These are phyloP conservation scores for Plutomurus gul DNA, from an alignment of 1,140 invertebrate genomes.

Conservation along the genomic window DNA sequence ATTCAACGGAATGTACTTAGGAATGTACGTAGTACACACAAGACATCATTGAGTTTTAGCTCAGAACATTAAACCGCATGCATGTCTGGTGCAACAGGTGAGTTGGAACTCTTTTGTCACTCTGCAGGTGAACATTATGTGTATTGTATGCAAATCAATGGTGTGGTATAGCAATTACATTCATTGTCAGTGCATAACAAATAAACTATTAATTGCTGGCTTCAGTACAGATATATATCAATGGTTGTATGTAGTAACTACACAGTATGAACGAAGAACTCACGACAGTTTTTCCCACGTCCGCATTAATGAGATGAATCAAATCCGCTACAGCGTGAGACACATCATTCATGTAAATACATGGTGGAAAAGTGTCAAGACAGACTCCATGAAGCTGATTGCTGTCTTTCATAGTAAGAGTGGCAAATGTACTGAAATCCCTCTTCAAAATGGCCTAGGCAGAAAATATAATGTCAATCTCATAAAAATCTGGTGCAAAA, in stretches of 20 bases:
- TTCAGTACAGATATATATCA: no score
- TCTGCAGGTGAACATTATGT: no score
- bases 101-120: no score
- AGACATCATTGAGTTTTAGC: no score
- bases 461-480: slow-evolving; percentile 31
- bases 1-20: no score
- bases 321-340: slow-evolving; percentile 80
- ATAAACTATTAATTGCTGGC: neutral
- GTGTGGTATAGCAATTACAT: no score
- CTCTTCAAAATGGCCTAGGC: slow-evolving; percentile 74
- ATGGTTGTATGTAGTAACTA: no score
- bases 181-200: neutral
- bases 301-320: slow-evolving; percentile 80
- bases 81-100: no score
- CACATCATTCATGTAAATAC: slow-evolving; percentile 86
- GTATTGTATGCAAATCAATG: no score
- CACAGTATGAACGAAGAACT: slow-evolving; percentile 22
- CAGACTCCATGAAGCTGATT: slow-evolving; percentile 97
- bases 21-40: no score
- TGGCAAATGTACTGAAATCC: slow-evolving; percentile 86
- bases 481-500: neutral
- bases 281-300: slow-evolving; percentile 67
- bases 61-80: no score
- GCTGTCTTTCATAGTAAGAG: slow-evolving; percentile 95
- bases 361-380: slow-evolving; percentile 92